These are phyloP conservation scores for Zalophus californianus DNA, from an alignment of 2,797 vertebrate species.

Conservation along the genomic window DNA sequence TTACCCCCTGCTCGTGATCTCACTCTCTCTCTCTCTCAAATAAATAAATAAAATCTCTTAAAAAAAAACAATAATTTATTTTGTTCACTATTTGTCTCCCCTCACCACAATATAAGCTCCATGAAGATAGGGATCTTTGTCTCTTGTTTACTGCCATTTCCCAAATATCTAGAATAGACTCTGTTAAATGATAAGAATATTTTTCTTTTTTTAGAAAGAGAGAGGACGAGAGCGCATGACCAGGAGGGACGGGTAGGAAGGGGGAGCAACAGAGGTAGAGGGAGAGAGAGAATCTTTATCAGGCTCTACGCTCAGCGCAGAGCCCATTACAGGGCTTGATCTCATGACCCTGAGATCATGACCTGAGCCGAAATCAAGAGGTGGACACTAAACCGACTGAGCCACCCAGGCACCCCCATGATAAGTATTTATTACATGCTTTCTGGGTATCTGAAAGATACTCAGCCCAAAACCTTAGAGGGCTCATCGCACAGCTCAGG, in stretches of 20 bases:
- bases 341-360: not conserved
- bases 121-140: not conserved
- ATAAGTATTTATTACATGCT: not conserved
- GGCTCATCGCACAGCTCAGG: not conserved
- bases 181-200: not conserved
- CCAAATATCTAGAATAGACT: not conserved
- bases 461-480: too few species aligned
- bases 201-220: not conserved
- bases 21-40: too few species aligned
- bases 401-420: not conserved
- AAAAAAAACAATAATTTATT: not conserved
- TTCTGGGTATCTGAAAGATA: not conserved
- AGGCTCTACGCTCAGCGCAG: not conserved
- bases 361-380: not conserved
- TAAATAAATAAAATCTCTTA: too few species aligned
- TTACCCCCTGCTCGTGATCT: too few species aligned
- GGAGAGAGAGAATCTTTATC: not conserved
- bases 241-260: not conserved
- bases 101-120: not conserved
- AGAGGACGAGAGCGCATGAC: accelerated
- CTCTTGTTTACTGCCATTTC: not conserved
- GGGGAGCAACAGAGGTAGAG: not conserved
- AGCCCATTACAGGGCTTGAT: not conserved
- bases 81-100: not conserved
- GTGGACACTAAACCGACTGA: not conserved